Evolutionary conservation across 2,797 vertebrate species (phyloP).

Genomic region (Danio aesculapii): DNA sequence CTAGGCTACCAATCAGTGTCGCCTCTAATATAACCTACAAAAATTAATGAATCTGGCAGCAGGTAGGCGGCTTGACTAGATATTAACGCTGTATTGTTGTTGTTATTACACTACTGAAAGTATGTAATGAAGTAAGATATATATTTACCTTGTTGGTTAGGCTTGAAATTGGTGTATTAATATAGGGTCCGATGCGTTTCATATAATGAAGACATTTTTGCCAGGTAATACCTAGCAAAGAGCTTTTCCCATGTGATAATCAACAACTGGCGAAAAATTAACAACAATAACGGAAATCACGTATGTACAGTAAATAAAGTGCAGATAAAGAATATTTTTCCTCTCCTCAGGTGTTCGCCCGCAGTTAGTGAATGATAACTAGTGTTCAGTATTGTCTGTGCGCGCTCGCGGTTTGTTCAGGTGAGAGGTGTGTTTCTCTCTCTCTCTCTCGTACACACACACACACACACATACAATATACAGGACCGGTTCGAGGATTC

Average conservation of each 20-base stretch:
- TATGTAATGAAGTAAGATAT: background rate
- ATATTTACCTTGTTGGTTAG: conserved; percentile 34
- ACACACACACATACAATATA: background rate
- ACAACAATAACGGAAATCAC: background rate
- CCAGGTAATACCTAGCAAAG: conserved; percentile 60
- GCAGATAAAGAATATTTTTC: background rate
- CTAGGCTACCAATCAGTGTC: background rate
- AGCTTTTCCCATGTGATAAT: conserved; percentile 62
- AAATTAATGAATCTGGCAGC: background rate
- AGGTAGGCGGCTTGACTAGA: background rate
- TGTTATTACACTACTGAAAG: background rate
- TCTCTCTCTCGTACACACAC: no score
- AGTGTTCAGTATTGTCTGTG: background rate
- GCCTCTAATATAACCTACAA: no score
- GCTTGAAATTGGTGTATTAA: background rate
- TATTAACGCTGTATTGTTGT: background rate
- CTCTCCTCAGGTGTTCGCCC: background rate
- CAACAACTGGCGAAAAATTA: background rate
- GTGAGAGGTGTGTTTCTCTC: conserved; percentile 9
- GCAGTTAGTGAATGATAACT: background rate
- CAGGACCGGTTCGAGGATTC: conserved; percentile 11
- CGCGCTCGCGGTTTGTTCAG: background rate
- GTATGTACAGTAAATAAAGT: background rate
- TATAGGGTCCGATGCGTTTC: conserved; percentile 40
- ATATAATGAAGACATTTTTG: conserved; percentile 59